Evolutionary conservation across 2,113 vertebrate genomes (phyloP), one percentile per base, ranked within the genome.

Genomic region (Larimichthys polyactis): DNA sequence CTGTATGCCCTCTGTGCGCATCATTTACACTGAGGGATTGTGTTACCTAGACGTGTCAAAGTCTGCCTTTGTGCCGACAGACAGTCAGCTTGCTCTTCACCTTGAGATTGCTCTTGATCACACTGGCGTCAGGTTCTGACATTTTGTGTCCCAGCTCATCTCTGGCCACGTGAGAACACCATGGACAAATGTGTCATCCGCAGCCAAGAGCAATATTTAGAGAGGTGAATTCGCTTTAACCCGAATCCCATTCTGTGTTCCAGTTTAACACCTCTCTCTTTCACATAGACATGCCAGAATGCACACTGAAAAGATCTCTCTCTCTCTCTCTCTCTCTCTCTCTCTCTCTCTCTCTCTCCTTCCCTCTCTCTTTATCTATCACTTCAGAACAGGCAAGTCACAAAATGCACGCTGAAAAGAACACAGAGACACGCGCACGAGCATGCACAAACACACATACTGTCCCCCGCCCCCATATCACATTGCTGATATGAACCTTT

Each of bases 21-120:
- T 91, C 85, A 81, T 89, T 94, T 89, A 82, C 86, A 81, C 78
- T 78, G 75, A 51, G 74, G 79, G 76, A 87, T 91, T 88, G 87
- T 85, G 84, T 92, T 93, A 90, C 84, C 65, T 17, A 62, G 63
- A 83, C 77, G 5, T 85, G 89, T 84, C 90, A 88, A 64, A 86
- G 81, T 86, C 24, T 78, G 71, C 85, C 85, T 91, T 92, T 91
- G 85, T 89, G 78, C 72, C 22, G 36, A 70, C 81, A 79, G 83
- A 58, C 75, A 77, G 81, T 68, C 87, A 70, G 73, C 58, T 78
- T 29, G 70, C 84, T 90, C 88, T 90, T 90, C 86, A 89, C 83
- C 75, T 82, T 77, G 71, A 51, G 76, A 90, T 87, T 87, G 72
- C 84, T 90, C 86, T 85, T 84, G 80, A 84, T 92, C 83, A 82